phyloP scores from a whole-genome alignment of 2,113 vertebrate species.

The Oostethus manadensis region DNA sequence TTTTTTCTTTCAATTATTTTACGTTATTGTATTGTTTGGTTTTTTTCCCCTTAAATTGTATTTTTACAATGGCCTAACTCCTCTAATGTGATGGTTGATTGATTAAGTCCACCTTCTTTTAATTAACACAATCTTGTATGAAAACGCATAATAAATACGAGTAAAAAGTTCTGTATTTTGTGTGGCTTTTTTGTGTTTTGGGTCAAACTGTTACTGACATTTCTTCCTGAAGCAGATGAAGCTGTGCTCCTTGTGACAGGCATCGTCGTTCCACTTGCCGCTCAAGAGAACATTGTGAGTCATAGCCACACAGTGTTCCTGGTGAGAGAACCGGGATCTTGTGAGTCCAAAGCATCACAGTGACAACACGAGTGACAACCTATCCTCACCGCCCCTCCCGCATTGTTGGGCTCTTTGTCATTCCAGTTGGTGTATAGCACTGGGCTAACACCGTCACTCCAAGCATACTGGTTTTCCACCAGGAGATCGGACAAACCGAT shows the following conservation, averaged over 20 bases:
- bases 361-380: too few relatives aligned
- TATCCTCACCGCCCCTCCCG: constrained; percentile 53
- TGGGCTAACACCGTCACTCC: constrained; percentile 68
- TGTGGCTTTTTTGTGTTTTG: too few relatives aligned
- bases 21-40: too few relatives aligned
- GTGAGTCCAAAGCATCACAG: background rate
- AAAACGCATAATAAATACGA: too few relatives aligned
- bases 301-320: constrained; percentile 72
- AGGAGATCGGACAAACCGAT: constrained; percentile 70
- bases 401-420: constrained; percentile 71
- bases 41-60: too few relatives aligned
- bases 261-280: constrained; percentile 72
- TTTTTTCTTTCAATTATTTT: too few relatives aligned
- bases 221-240: constrained; percentile 73
- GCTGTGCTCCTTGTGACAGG: constrained; percentile 54
- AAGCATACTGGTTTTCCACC: constrained; percentile 68
- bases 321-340: background rate
- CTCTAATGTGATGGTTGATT: too few relatives aligned
- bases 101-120: too few relatives aligned
- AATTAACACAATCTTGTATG: too few relatives aligned
- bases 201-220: constrained; percentile 59
- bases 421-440: constrained; percentile 75
- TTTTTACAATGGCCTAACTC: too few relatives aligned
- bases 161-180: too few relatives aligned
- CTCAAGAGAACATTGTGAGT: constrained; percentile 46